Conservation (phyloP, 1,140 invertebrate genomes). For the Drosophila teissieri region DNA sequence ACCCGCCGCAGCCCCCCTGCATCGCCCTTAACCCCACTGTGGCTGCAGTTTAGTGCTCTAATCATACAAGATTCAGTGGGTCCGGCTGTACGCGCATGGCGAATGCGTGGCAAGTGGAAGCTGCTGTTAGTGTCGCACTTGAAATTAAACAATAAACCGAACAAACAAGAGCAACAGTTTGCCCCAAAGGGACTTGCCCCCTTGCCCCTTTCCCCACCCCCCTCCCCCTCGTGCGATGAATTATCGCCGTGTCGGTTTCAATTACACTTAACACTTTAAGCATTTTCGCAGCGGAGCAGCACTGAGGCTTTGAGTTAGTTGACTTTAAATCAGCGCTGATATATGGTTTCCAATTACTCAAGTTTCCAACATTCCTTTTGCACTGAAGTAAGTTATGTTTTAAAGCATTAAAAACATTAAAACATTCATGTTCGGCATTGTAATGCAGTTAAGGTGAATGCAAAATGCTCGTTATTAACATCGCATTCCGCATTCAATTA, state of each 20-base stretch:
- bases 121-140: constrained; percentile 18
- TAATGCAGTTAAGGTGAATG: too few species aligned
- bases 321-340: neutral
- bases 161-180: constrained; percentile 5
- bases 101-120: constrained; percentile 51
- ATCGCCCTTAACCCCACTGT: constrained; percentile 4
- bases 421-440: too few species aligned
- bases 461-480: neutral
- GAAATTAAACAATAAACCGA: constrained; percentile 41
- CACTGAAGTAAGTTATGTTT: neutral
- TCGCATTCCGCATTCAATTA: neutral
- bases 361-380: neutral
- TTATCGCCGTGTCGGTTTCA: neutral
- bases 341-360: neutral
- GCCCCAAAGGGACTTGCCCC: neutral
- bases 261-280: neutral
- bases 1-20: neutral
- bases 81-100: constrained; percentile 19
- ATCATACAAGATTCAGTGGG: constrained; percentile 58
- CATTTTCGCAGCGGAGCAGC: neutral
- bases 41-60: constrained; percentile 27
- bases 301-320: neutral
- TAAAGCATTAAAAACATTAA: neutral
- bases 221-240: neutral
- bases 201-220: neutral